Evolutionary conservation across 1,140 invertebrate species (phyloP).

Genomic region (Teleogryllus occipitalis): DNA sequence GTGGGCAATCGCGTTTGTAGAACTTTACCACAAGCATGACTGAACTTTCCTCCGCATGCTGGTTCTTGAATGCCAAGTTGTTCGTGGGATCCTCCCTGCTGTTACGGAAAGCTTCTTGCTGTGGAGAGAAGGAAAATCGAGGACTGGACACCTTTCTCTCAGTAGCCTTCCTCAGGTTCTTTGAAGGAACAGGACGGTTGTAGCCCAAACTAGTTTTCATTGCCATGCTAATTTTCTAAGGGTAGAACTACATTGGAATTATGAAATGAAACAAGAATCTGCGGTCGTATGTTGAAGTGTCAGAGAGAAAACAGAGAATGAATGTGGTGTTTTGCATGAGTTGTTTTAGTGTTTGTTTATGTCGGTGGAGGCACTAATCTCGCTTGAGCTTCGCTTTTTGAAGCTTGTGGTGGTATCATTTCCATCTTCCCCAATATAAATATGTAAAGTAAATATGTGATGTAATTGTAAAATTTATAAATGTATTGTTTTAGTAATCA

Average conservation of each 20-base stretch:
- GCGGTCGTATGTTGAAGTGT: not conserved
- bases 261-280: not conserved
- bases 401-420: not conserved
- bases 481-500: not conserved
- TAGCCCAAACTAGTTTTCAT: too few species aligned
- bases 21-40: too few species aligned
- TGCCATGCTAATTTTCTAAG: not conserved
- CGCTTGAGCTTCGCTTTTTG: not conserved
- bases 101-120: too few species aligned
- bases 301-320: not conserved
- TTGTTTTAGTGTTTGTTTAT: not conserved
- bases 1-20: too few species aligned
- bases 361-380: not conserved
- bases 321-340: not conserved
- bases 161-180: too few species aligned
- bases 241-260: not conserved
- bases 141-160: too few species aligned
- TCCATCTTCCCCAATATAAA: not conserved
- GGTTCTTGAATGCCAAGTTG: too few species aligned
- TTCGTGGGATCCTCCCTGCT: too few species aligned
- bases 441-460: not conserved
- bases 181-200: too few species aligned
- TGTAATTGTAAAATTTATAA: not conserved
- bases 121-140: too few species aligned
- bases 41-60: too few species aligned